Percentiles rank a stretch among this genome's conserved stretches.
These are phyloP conservation scores for Nymphalis io DNA, from an alignment of 1,140 invertebrate genomes.

Conservation along the genomic window DNA sequence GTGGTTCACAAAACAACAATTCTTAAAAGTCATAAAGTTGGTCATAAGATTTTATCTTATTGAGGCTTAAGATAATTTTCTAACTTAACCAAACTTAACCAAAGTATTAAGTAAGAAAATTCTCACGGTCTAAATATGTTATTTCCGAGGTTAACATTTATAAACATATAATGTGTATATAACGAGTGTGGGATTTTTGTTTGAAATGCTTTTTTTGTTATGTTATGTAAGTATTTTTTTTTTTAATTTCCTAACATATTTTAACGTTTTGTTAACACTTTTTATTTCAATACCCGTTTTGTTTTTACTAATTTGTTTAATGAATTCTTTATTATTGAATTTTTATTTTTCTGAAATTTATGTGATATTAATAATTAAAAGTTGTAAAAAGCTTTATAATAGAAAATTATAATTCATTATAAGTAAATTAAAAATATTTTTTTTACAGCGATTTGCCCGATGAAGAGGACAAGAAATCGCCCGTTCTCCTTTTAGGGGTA, in stretches of 20 bases:
- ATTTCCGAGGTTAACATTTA: neutral
- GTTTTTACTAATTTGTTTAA: constrained; percentile 1
- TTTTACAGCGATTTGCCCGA: constrained; percentile 74
- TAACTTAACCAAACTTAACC: neutral
- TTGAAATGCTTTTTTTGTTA: constrained; percentile 6
- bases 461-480: constrained; percentile 75
- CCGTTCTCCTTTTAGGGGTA: constrained; percentile 72
- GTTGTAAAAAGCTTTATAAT: neutral
- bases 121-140: neutral
- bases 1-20: neutral
- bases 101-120: constrained; percentile 6
- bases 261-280: constrained; percentile 20
- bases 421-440: constrained; percentile 33
- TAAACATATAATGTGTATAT: neutral
- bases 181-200: constrained; percentile 6
- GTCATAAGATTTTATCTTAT: neutral
- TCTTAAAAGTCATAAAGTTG: neutral
- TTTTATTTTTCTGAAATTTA: neutral
- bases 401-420: neutral
- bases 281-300: constrained; percentile 5
- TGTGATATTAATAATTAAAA: neutral
- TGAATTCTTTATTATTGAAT: neutral
- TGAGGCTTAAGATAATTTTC: neutral
- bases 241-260: constrained; percentile 17
- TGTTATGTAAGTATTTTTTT: constrained; percentile 37